These are phyloP conservation scores for Lepus timidus DNA, from an alignment of 2,113 vertebrate species.

Conservation along the genomic window DNA sequence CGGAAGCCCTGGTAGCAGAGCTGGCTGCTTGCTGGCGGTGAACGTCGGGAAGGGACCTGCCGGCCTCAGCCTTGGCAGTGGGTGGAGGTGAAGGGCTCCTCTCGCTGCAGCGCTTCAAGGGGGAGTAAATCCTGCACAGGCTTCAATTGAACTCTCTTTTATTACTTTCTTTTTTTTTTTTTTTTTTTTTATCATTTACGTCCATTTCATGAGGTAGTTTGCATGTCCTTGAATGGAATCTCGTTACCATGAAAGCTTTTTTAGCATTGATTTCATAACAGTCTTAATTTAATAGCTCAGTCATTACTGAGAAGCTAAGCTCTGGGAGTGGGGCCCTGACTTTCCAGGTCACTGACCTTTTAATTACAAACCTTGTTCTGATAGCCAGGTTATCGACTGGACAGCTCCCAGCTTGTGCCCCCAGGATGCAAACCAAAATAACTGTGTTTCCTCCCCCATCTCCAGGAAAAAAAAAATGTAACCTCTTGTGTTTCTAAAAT, in stretches of 20 bases:
- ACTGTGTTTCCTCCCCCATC: slow-evolving; percentile 86
- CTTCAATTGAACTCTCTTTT: slow-evolving; percentile 87
- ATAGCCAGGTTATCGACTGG: slow-evolving; percentile 93
- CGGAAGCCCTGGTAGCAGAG: slow-evolving; percentile 42
- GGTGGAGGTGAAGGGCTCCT: slow-evolving; percentile 73
- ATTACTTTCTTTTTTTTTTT: slow-evolving; percentile 88
- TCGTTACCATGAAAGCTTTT: slow-evolving; percentile 93
- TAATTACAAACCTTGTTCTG: slow-evolving; percentile 94
- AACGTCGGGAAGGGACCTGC: slow-evolving; percentile 66
- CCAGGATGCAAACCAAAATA: slow-evolving; percentile 88
- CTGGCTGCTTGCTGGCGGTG: slow-evolving; percentile 66
- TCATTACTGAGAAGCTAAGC: slow-evolving; percentile 91
- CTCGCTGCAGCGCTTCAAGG: slow-evolving; percentile 75
- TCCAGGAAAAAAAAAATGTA: slow-evolving; percentile 86
- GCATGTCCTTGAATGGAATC: slow-evolving; percentile 92
- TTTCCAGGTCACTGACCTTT: slow-evolving; percentile 95
- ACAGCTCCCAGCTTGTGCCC: slow-evolving; percentile 89
- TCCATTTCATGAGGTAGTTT: slow-evolving; percentile 89
- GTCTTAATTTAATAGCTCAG: slow-evolving; percentile 93
- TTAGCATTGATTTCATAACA: slow-evolving; percentile 95
- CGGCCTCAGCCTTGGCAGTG: slow-evolving; percentile 73
- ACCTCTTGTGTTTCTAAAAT: slow-evolving; percentile 90
- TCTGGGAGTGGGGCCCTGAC: slow-evolving; percentile 89
- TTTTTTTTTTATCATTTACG: slow-evolving; percentile 89
- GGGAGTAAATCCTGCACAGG: slow-evolving; percentile 84